Evolutionary conservation across 2,113 vertebrate species (phyloP).

Genomic region (Chamaea fasciata): DNA sequence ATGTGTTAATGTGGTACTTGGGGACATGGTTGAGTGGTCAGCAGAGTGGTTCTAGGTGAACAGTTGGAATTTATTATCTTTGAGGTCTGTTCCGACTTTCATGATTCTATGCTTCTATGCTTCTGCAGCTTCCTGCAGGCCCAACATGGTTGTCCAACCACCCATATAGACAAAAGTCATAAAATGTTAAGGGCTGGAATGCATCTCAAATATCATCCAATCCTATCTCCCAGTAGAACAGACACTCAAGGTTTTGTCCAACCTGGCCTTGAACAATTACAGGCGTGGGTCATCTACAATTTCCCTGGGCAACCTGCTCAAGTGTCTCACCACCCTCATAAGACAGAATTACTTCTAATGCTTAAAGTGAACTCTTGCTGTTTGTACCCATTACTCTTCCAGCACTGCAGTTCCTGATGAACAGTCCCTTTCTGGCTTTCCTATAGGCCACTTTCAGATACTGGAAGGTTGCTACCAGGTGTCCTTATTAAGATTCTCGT

Average conservation of each 20-base stretch:
- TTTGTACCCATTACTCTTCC: neutral
- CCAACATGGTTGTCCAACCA: fast-evolving
- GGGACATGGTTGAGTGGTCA: neutral
- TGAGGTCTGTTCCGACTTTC: neutral
- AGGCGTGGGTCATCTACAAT: neutral
- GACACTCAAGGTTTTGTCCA: neutral
- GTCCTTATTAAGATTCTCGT: neutral
- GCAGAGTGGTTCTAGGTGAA: neutral
- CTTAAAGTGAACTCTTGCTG: neutral
- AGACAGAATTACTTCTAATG: neutral
- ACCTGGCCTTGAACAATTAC: neutral
- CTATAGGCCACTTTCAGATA: too few relatives aligned
- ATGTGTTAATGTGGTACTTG: neutral
- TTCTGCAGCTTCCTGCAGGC: neutral
- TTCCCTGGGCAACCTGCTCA: neutral
- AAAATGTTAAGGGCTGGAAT: neutral
- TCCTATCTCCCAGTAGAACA: too few relatives aligned
- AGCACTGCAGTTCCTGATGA: neutral
- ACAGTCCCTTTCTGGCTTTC: neutral
- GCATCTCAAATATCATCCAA: neutral
- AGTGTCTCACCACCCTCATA: neutral
- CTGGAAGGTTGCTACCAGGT: neutral
- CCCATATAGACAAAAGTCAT: too few relatives aligned
- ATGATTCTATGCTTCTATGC: neutral
- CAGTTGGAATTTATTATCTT: neutral